phyloP scores from a whole-genome alignment of 2,888 invertebrate species.

The Lamproptera curius region DNA sequence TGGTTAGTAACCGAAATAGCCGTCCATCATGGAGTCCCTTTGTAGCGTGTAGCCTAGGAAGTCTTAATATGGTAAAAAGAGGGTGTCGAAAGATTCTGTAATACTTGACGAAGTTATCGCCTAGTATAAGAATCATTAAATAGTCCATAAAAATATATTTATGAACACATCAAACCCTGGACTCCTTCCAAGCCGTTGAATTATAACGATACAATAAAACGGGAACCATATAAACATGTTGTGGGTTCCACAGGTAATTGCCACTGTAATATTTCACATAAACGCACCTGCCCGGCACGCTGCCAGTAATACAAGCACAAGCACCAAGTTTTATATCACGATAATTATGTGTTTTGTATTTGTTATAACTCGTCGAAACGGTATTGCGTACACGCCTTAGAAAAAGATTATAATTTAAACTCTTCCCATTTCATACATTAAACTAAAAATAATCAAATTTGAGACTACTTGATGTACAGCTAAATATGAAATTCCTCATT shows the following conservation, averaged over 20 bases:
- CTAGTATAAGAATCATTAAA: too few relatives aligned
- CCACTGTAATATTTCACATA: constrained; percentile 72
- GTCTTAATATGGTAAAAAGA: too few relatives aligned
- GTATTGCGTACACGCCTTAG: constrained; percentile 55
- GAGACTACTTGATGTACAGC: constrained; percentile 7
- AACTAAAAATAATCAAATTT: background rate
- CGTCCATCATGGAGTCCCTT: too few relatives aligned
- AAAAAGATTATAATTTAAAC: background rate
- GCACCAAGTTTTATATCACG: constrained; percentile 76
- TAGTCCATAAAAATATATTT: too few relatives aligned
- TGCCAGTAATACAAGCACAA: constrained; percentile 76
- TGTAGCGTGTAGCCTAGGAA: too few relatives aligned
- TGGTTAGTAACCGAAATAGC: too few relatives aligned
- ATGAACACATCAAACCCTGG: too few relatives aligned
- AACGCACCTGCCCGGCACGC: constrained; percentile 78
- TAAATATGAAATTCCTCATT: too few relatives aligned
- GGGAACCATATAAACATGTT: constrained; percentile 40
- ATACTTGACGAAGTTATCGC: too few relatives aligned
- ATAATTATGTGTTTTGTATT: constrained; percentile 76
- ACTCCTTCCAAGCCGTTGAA: constrained; percentile 26
- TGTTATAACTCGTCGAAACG: constrained; percentile 71
- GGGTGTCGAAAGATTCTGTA: too few relatives aligned
- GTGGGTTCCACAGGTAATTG: constrained; percentile 67
- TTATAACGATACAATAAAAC: constrained; percentile 52
- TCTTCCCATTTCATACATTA: background rate